Percentiles rank a stretch among this genome's conserved stretches.
Evolutionary conservation across 1,140 invertebrate species (phyloP).

Genomic region (Caenorhabditis tropicalis): DNA sequence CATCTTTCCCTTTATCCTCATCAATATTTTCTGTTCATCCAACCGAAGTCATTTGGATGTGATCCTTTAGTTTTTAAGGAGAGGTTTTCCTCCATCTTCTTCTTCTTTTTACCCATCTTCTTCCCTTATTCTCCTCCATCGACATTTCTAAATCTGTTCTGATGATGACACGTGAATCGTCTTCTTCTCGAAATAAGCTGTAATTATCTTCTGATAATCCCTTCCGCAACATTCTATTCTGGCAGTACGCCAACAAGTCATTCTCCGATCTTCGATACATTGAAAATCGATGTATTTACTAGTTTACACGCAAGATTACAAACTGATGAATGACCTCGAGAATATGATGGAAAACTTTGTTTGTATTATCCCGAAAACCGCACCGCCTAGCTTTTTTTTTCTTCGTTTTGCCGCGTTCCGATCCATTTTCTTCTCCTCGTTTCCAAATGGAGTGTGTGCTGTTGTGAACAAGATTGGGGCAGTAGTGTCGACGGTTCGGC

Average conservation of each 20-base stretch:
- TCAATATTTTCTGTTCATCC: constrained; percentile 39
- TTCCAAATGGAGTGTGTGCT: constrained; percentile 24
- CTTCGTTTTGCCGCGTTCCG: not conserved
- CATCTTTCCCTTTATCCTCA: not conserved
- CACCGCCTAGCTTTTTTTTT: not conserved
- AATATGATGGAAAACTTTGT: constrained; percentile 16
- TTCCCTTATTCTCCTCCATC: no score
- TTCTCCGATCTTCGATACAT: not conserved
- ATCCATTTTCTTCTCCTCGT: not conserved
- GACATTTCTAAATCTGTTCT: not conserved
- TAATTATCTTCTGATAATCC: constrained; percentile 40
- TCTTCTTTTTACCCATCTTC: not conserved
- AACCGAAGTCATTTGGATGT: constrained; percentile 14
- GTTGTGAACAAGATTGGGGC: constrained; percentile 29
- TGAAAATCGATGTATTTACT: not conserved
- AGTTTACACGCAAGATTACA: not conserved
- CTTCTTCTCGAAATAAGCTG: not conserved
- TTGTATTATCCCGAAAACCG: not conserved
- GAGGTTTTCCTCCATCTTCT: not conserved
- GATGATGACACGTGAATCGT: not conserved
- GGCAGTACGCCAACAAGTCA: not conserved
- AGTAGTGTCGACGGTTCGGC: not conserved
- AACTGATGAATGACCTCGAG: not conserved
- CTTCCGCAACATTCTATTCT: not conserved
- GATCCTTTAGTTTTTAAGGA: not conserved